Conservation (phyloP, 1,140 invertebrate genomes). For the Conus betulinus region DNA sequence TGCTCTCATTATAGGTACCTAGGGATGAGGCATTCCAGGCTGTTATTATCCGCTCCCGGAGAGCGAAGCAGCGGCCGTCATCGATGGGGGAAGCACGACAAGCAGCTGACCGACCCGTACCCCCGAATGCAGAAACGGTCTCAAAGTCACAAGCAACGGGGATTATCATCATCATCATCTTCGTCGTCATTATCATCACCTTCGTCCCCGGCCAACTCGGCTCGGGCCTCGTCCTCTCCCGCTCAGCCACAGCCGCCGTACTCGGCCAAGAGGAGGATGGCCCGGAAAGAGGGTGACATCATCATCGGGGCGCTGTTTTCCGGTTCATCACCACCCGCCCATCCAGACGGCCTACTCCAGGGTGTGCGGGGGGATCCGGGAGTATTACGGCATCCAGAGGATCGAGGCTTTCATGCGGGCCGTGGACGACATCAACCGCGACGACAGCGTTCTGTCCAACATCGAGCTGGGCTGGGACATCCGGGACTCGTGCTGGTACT, state of each 20-base stretch:
- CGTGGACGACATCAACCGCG: constrained; percentile 79
- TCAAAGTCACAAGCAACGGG: not conserved
- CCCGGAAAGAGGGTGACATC: constrained; percentile 80
- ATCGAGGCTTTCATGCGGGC: constrained; percentile 83
- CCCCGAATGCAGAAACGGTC: not conserved
- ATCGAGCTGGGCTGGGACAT: constrained; percentile 86
- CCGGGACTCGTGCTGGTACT: constrained; percentile 88
- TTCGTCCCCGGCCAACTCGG: not conserved
- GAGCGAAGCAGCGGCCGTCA: not conserved
- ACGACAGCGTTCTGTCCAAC: constrained; percentile 76
- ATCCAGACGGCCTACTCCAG: constrained; percentile 63
- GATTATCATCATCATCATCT: not conserved
- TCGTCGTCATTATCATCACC: not conserved
- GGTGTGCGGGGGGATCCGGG: constrained; percentile 77
- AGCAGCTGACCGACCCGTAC: not conserved
- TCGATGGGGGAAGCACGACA: not conserved
- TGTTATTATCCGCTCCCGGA: not conserved
- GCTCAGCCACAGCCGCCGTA: not conserved
- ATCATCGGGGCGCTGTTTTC: constrained; percentile 85
- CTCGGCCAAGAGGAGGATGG: constrained; percentile 14
- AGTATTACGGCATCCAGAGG: constrained; percentile 88
- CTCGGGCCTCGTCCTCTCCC: not conserved
- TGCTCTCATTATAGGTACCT: not conserved
- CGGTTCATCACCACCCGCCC: constrained; percentile 82
- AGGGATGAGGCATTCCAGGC: not conserved